phyloP scores from a whole-genome alignment of 2,888 invertebrate genomes.

The Seira ritae region DNA sequence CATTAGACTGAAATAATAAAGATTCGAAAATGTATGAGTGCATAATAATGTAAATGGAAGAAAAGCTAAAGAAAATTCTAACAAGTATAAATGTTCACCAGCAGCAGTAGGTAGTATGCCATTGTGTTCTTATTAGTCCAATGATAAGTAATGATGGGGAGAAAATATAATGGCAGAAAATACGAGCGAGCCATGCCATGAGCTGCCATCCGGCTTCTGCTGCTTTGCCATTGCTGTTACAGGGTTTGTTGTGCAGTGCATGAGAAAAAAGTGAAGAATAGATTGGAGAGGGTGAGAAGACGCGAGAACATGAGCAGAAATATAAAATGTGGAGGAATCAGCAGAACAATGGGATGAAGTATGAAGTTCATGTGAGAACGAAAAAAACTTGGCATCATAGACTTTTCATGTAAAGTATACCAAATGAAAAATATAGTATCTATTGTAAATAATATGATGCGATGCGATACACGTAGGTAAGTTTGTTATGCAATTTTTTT shows the following conservation, averaged over 20 bases:
- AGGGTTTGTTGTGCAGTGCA: constrained; percentile 24
- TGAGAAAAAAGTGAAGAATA: too few relatives aligned
- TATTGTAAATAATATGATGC: background rate
- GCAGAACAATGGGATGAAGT: background rate
- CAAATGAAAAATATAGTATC: background rate
- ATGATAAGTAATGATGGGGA: too few relatives aligned
- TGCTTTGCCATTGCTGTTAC: constrained; percentile 16
- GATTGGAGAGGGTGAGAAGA: background rate
- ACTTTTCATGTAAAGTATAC: background rate
- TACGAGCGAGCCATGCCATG: background rate
- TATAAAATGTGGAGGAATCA: background rate
- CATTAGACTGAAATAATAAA: too few relatives aligned
- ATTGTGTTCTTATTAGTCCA: too few relatives aligned
- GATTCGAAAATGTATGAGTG: too few relatives aligned
- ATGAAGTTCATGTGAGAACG: background rate
- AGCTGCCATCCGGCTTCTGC: background rate
- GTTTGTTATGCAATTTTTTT: too few relatives aligned
- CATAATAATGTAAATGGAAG: too few relatives aligned
- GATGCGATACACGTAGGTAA: too few relatives aligned
- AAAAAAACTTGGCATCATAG: background rate
- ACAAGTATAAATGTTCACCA: too few relatives aligned
- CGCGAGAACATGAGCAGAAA: constrained; percentile 2
- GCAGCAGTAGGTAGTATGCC: too few relatives aligned
- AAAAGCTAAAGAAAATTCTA: too few relatives aligned
- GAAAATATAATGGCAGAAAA: background rate